Percentiles rank a stretch among this genome's conserved stretches.
Conservation (phyloP, 2,113 vertebrate genomes). For the Leptocoma aspasia region DNA sequence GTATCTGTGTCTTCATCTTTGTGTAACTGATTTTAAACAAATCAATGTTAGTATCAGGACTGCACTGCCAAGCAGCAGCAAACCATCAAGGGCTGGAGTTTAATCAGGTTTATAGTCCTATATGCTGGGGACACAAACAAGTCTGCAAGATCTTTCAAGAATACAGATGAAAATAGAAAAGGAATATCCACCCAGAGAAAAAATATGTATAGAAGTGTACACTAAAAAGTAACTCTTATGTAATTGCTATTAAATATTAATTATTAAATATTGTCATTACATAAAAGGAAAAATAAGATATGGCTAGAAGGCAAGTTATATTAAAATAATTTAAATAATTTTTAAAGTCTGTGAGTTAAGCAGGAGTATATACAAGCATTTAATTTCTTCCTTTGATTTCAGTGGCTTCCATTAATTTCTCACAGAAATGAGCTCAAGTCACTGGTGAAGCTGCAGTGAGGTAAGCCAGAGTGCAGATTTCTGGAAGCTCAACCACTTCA, state of each 20-base stretch:
- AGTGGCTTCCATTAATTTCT: background rate
- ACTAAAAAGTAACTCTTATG: background rate
- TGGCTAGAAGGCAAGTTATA: background rate
- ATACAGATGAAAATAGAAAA: background rate
- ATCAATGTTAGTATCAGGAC: background rate
- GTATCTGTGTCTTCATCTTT: background rate
- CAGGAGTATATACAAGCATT: background rate
- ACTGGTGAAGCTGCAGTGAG: background rate
- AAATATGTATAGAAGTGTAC: background rate
- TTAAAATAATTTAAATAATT: background rate
- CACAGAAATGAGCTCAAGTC: background rate
- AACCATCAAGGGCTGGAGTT: background rate
- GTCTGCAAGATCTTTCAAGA: background rate
- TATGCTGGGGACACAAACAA: background rate
- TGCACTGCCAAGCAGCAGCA: background rate
- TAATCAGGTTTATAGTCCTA: background rate
- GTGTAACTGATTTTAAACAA: background rate
- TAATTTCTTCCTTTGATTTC: background rate
- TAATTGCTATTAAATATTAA: background rate
- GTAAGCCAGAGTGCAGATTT: background rate
- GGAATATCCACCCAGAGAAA: background rate
- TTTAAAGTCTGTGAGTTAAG: background rate
- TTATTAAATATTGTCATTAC: background rate
- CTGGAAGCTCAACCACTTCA: background rate
- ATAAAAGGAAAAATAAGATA: background rate